Evolutionary conservation across 2,797 vertebrate genomes (phyloP).

Genomic region (Microhierax caerulescens): DNA sequence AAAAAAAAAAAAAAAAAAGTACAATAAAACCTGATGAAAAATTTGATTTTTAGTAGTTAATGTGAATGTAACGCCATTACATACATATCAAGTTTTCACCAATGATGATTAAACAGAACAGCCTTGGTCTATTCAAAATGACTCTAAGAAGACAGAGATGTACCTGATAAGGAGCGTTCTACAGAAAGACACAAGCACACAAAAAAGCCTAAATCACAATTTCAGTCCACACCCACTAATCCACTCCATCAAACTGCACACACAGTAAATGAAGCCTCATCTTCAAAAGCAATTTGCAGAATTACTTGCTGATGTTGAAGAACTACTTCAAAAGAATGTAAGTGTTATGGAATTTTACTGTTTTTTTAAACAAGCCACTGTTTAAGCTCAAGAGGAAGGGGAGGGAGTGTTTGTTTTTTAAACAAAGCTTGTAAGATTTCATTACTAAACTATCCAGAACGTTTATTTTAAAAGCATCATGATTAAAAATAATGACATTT

Average conservation of each 20-base stretch:
- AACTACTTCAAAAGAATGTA: constrained; percentile 67
- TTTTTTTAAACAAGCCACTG: constrained; percentile 60
- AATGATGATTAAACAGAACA: not conserved
- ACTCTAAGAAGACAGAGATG: not conserved
- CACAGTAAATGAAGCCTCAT: constrained; percentile 49
- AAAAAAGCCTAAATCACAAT: not conserved
- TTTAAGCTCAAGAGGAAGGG: constrained; percentile 45
- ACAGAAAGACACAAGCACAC: not conserved
- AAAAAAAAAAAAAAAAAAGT: not conserved
- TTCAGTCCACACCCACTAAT: constrained; percentile 47
- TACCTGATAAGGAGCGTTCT: not conserved
- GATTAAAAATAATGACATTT: constrained; percentile 33
- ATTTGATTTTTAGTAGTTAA: not conserved
- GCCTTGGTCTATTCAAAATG: not conserved
- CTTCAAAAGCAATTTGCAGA: constrained; percentile 68
- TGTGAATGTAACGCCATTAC: not conserved
- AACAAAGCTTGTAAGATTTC: constrained; percentile 55
- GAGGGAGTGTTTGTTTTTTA: constrained; percentile 48
- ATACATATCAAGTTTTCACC: not conserved
- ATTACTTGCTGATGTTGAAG: constrained; percentile 66
- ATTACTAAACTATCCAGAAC: constrained; percentile 23
- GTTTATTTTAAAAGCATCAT: constrained; percentile 43
- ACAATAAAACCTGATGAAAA: not conserved
- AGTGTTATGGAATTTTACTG: constrained; percentile 63
- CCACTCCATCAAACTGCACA: constrained; percentile 54